Evolutionary conservation across 2,797 vertebrate genomes (phyloP).

Genomic region (Manis pentadactyla): DNA sequence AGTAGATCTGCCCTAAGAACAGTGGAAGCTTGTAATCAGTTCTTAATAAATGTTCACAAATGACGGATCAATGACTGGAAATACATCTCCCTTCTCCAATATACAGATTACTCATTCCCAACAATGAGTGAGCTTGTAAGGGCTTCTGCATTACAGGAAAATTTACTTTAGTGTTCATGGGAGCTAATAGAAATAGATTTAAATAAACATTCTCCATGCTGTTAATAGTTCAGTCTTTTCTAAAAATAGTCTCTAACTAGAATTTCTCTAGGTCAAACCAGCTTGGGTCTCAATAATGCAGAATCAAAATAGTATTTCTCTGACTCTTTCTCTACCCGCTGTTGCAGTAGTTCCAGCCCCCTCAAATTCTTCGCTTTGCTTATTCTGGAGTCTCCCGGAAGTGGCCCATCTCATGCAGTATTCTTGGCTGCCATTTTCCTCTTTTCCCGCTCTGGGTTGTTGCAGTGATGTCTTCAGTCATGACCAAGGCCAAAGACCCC

Average conservation of each 20-base stretch:
- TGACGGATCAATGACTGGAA: conserved; percentile 39
- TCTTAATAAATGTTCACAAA: conserved; percentile 54
- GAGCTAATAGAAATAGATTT: neutral
- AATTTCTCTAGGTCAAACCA: neutral
- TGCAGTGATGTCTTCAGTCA: neutral
- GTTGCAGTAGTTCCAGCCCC: neutral
- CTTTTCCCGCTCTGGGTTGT: neutral
- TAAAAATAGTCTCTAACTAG: conserved; percentile 31
- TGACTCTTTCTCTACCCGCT: neutral
- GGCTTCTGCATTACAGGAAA: neutral
- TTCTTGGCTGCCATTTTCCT: neutral
- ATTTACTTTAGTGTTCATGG: neutral
- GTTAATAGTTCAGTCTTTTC: neutral
- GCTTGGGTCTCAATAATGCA: neutral
- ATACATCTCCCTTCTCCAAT: neutral
- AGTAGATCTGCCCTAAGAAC: conserved; percentile 21
- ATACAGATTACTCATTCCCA: neutral
- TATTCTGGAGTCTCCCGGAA: neutral
- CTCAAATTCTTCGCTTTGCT: neutral
- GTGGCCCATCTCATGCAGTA: neutral
- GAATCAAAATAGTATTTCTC: neutral
- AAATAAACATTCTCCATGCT: neutral
- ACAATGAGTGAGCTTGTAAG: neutral
- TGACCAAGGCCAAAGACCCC: neutral
- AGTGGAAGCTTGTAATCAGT: neutral